Evolutionary conservation across 2,113 vertebrate species (phyloP), one percentile per base, ranked within the genome.

Genomic region (Coregonus clupeaformis): DNA sequence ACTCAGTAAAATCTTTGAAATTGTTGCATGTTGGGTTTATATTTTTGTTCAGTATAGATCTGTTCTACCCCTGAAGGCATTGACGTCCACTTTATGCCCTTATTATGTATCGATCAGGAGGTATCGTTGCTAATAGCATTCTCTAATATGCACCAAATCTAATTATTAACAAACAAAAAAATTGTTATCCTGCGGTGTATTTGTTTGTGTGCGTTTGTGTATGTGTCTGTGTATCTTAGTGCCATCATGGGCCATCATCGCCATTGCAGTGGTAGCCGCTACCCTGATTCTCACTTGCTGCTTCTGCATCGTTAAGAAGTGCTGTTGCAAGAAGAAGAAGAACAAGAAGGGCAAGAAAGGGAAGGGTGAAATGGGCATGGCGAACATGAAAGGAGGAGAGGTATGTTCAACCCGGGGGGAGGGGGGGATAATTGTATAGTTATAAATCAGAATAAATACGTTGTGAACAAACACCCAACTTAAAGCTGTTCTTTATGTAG

Each of bases 251-350:
- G 97, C 97, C 24, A 95, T 98, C 88, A 96, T 97, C 0, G 97
- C 97, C 91, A 96, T 98, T 0, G 95, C 96, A 0, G 95, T 98
- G 78, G 97, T 99, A 0, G 95, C 94, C 0, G 97, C 96, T 69
- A 91, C 98, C 64, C 94, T 99, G 84, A 90, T 98, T 76, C 93
- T 99, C 83, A 96, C 96, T 73, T 99, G 97, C 88, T 99, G 97
- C 94, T 96, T 99, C 93, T 99, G 97, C 93, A 96, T 98, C 90
- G 93, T 97, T 90, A 99, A 99, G 92, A 99, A 99, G 86, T 98
- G 97, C 92, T 98, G 95, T 88, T 98, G 96, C 89, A 98, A 98
- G 92, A 99, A 96, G 94, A 98, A 96, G 94, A 99, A 97, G 92
- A 97, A 95, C 92, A 99, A 98, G 93, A 99, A 99, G 88, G 92